Percentiles rank a stretch among this genome's conserved stretches.
phyloP scores from a whole-genome alignment of 2,797 vertebrate genomes.

The Sebastes cheni region DNA sequence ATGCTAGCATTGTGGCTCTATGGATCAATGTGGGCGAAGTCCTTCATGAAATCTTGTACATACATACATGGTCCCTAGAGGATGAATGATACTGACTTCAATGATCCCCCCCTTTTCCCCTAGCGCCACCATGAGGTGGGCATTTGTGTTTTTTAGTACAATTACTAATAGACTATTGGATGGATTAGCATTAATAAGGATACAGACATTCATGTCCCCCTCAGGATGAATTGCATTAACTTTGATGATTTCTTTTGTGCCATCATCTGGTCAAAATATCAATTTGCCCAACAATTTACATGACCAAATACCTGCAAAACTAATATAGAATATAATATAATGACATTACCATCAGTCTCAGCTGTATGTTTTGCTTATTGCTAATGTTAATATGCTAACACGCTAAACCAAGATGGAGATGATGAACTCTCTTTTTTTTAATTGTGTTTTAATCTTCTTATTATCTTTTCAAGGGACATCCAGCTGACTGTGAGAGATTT shows the following conservation, averaged over 20 bases:
- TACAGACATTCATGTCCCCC: neutral
- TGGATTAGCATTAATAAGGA: neutral
- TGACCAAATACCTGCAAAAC: neutral
- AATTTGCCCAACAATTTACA: neutral
- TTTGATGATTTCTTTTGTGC: rapidly evolving
- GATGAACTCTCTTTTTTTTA: neutral
- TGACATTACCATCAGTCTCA: neutral
- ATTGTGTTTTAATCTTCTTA: neutral
- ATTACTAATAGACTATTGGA: neutral
- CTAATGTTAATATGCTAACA: neutral
- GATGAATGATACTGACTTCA: neutral
- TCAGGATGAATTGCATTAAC: neutral
- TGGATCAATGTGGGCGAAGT: no score
- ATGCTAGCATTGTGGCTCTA: no score
- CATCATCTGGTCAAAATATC: neutral
- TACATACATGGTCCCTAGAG: neutral
- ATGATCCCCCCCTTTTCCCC: neutral
- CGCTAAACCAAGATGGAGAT: neutral
- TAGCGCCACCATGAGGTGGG: neutral
- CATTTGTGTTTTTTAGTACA: neutral
- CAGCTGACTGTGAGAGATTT: neutral
- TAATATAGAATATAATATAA: neutral
- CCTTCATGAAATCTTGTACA: neutral
- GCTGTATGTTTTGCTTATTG: neutral
- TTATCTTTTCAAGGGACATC: neutral